Evolutionary conservation across 2,797 vertebrate genomes (phyloP).

Genomic region (Myotis planiceps): DNA sequence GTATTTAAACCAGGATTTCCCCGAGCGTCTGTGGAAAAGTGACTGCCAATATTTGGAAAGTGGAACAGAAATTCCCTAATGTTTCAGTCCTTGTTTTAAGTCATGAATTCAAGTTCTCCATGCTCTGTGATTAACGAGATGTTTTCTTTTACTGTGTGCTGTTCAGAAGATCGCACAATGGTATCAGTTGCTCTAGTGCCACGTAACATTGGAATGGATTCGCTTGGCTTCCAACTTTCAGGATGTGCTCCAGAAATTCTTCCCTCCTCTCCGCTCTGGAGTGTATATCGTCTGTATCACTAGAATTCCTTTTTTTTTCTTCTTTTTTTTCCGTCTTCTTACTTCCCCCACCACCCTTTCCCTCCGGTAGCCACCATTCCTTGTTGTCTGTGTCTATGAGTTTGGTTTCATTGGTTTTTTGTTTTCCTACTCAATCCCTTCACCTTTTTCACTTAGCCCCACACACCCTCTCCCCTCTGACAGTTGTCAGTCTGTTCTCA

Average conservation of each 20-base stretch:
- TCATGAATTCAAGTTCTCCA: background rate
- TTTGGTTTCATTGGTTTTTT: background rate
- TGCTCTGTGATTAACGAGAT: background rate
- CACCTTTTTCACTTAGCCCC: background rate
- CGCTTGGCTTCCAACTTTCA: conserved; percentile 1
- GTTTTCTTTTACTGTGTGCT: background rate
- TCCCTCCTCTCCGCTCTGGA: background rate
- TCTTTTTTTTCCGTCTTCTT: background rate
- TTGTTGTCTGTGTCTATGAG: background rate
- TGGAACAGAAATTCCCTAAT: background rate
- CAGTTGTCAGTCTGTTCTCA: background rate
- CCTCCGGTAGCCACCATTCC: background rate
- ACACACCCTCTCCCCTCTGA: background rate
- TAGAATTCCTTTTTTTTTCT: background rate
- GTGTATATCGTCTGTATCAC: background rate
- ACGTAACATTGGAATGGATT: background rate
- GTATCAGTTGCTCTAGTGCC: background rate
- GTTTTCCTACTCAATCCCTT: background rate
- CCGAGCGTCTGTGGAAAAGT: background rate
- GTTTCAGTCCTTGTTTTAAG: background rate
- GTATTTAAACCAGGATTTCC: conserved; percentile 5
- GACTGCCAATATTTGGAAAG: background rate
- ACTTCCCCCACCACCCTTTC: background rate
- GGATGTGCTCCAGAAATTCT: background rate
- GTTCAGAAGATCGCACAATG: background rate